Conservation (phyloP, 2,113 vertebrate genomes). For the Carollia perspicillata region DNA sequence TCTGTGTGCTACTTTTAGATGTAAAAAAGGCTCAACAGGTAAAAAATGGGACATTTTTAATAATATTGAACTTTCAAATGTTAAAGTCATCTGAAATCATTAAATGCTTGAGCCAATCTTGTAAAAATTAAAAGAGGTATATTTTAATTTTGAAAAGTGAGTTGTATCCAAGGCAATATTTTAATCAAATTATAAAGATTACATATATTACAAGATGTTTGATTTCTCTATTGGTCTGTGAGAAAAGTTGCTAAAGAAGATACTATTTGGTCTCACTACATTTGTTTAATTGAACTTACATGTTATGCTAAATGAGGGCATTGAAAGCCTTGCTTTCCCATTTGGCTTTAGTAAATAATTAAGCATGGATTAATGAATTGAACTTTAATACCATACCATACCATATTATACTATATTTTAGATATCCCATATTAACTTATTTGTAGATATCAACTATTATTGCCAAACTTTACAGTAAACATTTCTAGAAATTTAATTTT, state of each 20-base stretch:
- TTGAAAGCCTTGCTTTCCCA: neutral
- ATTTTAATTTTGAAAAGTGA: slow-evolving; percentile 22
- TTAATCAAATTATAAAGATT: neutral
- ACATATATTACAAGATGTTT: neutral
- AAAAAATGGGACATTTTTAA: neutral
- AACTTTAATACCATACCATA: neutral
- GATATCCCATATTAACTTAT: neutral
- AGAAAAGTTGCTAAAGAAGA: neutral
- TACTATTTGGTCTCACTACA: neutral
- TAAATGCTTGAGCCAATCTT: neutral
- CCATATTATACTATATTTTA: neutral
- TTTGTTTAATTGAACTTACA: neutral
- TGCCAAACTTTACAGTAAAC: neutral
- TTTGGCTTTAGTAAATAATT: neutral
- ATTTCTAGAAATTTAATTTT: slow-evolving; percentile 26
- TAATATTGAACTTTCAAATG: neutral
- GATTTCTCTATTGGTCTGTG: neutral
- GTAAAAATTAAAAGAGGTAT: neutral
- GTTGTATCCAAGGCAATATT: neutral
- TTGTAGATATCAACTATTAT: slow-evolving; percentile 27
- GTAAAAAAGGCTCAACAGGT: neutral
- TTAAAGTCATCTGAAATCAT: neutral
- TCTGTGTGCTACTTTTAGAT: neutral
- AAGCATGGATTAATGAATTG: neutral
- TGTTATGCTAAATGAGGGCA: neutral